Evolutionary conservation across 64 coral and sea anemone species (phyloP).

Genomic region (Platygyra sinensis): DNA sequence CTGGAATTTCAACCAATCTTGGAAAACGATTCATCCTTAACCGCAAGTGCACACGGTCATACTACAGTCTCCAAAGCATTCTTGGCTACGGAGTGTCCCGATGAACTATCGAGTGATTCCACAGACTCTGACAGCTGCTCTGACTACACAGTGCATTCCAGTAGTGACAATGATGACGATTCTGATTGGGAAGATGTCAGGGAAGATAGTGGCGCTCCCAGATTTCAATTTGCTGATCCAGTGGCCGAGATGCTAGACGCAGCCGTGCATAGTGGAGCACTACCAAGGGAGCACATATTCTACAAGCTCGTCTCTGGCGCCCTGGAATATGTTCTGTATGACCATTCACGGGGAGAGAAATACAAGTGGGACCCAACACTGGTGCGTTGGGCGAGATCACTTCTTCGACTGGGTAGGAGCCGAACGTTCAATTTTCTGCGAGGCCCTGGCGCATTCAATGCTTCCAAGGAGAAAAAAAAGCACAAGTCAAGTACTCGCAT

Average conservation of each 20-base stretch:
- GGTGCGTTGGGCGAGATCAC: constrained; percentile 57
- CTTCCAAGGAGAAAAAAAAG: constrained; percentile 39
- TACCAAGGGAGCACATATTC: constrained; percentile 63
- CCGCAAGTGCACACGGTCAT: constrained; percentile 19
- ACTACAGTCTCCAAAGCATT: constrained; percentile 49
- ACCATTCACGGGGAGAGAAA: constrained; percentile 68
- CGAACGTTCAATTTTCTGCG: constrained; percentile 65
- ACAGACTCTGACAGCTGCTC: constrained; percentile 52
- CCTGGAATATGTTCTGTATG: constrained; percentile 55
- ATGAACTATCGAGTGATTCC: constrained; percentile 21
- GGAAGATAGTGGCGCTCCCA: constrained; percentile 49
- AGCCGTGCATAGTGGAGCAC: constrained; percentile 58
- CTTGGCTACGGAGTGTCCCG: background rate
- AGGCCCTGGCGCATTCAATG: constrained; percentile 62
- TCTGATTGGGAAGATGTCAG: constrained; percentile 16
- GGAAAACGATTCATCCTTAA: background rate
- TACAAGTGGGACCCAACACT: constrained; percentile 67
- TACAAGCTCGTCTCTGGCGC: constrained; percentile 65
- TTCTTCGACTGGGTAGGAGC: constrained; percentile 72
- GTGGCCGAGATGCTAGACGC: constrained; percentile 63
- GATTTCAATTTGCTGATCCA: constrained; percentile 65
- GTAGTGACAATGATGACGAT: constrained; percentile 30
- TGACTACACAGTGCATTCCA: constrained; percentile 39
- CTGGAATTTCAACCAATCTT: constrained; percentile 35
- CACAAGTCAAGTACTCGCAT: constrained; percentile 35